phyloP scores from a whole-genome alignment of 2,797 vertebrate genomes.

The Orientallactaga sibirica region DNA sequence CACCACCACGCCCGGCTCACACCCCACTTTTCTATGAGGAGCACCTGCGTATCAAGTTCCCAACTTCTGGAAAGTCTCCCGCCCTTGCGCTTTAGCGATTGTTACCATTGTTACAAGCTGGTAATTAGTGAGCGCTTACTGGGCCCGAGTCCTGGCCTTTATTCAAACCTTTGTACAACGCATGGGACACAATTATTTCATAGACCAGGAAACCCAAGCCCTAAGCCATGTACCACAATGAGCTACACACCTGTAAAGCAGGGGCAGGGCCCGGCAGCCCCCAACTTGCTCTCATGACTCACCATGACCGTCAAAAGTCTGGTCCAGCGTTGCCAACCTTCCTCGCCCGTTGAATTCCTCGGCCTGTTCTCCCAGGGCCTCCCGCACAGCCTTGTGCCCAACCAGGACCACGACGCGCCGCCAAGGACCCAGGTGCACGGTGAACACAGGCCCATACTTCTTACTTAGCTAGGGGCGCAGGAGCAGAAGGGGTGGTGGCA shows the following conservation, averaged over 20 bases:
- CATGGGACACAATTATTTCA: background rate
- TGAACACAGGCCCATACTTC: slow-evolving; percentile 90
- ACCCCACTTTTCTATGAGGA: no score
- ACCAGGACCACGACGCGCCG: slow-evolving; percentile 87
- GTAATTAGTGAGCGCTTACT: background rate
- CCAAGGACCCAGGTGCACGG: slow-evolving; percentile 87
- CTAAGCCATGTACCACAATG: background rate
- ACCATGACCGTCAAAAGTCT: slow-evolving; percentile 80
- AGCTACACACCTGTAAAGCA: background rate
- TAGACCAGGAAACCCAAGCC: no score
- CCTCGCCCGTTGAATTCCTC: slow-evolving; percentile 89
- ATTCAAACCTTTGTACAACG: background rate
- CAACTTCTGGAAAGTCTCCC: background rate
- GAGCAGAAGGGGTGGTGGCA: background rate
- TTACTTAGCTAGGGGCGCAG: slow-evolving; percentile 85
- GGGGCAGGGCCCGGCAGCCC: background rate
- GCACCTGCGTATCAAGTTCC: background rate
- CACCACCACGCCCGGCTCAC: background rate
- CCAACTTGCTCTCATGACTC: slow-evolving; percentile 54
- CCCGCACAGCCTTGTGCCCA: slow-evolving; percentile 87
- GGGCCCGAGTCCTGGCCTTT: background rate
- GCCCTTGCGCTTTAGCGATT: background rate
- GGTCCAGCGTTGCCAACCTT: slow-evolving; percentile 69
- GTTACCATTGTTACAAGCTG: no score
- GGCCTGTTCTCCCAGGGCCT: slow-evolving; percentile 89